Evolutionary conservation across 2,113 vertebrate genomes (phyloP).

Genomic region (Ageneiosus marmoratus): DNA sequence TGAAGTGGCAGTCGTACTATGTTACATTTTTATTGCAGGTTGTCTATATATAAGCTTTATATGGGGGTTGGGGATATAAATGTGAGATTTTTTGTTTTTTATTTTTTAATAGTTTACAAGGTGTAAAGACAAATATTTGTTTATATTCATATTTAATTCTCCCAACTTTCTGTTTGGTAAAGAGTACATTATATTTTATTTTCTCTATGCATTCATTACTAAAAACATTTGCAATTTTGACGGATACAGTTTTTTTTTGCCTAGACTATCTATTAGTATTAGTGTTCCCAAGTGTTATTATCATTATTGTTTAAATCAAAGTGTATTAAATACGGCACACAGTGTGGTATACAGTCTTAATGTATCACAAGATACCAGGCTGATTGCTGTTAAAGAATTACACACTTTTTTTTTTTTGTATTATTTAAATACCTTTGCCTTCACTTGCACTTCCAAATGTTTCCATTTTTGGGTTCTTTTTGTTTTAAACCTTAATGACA

Average conservation of each 20-base stretch:
- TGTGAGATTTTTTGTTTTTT: slow-evolving; percentile 21
- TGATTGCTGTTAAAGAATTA: slow-evolving; percentile 14
- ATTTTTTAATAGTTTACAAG: slow-evolving; percentile 28
- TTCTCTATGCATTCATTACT: slow-evolving; percentile 9
- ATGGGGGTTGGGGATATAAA: slow-evolving; percentile 1
- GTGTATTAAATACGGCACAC: slow-evolving; percentile 6
- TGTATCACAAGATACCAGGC: background rate
- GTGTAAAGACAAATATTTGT: slow-evolving; percentile 25
- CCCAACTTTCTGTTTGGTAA: slow-evolving; percentile 22
- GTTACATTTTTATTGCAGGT: slow-evolving; percentile 14
- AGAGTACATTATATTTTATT: slow-evolving; percentile 29
- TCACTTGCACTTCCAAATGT: background rate
- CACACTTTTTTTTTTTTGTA: background rate
- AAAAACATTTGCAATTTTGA: slow-evolving; percentile 22
- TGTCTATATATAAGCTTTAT: slow-evolving; percentile 5
- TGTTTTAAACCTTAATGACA: background rate
- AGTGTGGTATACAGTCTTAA: background rate
- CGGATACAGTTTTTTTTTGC: background rate
- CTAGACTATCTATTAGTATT: background rate
- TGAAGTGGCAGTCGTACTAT: background rate
- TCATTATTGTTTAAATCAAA: background rate
- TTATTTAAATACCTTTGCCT: slow-evolving; percentile 12
- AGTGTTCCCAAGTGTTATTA: background rate
- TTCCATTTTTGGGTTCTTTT: background rate
- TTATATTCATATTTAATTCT: slow-evolving; percentile 40